Percentiles rank a stretch among this genome's conserved stretches.
Evolutionary conservation across 23 tunicate species (phyloP).

Genomic region (Clavelina lepadiformis): DNA sequence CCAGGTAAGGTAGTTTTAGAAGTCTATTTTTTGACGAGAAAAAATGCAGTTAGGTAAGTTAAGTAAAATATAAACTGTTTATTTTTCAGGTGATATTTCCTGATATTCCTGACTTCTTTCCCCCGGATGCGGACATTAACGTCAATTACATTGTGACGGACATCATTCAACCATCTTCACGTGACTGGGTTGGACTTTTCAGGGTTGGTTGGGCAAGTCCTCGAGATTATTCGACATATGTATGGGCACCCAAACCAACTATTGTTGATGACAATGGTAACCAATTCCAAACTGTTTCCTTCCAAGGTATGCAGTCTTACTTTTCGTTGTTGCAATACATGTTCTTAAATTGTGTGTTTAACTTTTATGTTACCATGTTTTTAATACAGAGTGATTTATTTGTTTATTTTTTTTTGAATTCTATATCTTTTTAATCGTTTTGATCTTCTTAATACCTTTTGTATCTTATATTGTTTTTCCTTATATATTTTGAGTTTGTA

Average conservation of each 20-base stretch:
- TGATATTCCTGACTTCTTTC: conserved; percentile 69
- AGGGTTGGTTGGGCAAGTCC: conserved; percentile 90
- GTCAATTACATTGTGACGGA: conserved; percentile 52
- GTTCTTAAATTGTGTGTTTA: no score
- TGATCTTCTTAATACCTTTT: no score
- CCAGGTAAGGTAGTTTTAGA: conserved; percentile 41
- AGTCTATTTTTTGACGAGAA: neutral
- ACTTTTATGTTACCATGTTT: no score
- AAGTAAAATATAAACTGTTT: neutral
- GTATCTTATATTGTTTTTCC: no score
- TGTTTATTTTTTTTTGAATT: no score
- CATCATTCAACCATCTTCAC: conserved; percentile 52
- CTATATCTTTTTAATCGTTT: no score
- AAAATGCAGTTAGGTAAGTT: neutral
- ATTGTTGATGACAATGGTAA: conserved; percentile 7
- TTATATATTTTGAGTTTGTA: no score
- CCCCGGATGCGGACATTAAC: conserved; percentile 62
- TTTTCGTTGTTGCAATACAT: no score
- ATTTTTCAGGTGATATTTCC: conserved; percentile 67
- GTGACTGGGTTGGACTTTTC: conserved; percentile 87
- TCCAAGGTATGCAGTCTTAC: conserved; percentile 41
- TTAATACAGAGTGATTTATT: no score
- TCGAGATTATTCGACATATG: conserved; percentile 72
- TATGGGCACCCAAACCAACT: conserved; percentile 73
- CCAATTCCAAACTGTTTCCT: conserved; percentile 32